phyloP scores from a whole-genome alignment of 2,888 invertebrate genomes.

The Malachius bipustulatus region DNA sequence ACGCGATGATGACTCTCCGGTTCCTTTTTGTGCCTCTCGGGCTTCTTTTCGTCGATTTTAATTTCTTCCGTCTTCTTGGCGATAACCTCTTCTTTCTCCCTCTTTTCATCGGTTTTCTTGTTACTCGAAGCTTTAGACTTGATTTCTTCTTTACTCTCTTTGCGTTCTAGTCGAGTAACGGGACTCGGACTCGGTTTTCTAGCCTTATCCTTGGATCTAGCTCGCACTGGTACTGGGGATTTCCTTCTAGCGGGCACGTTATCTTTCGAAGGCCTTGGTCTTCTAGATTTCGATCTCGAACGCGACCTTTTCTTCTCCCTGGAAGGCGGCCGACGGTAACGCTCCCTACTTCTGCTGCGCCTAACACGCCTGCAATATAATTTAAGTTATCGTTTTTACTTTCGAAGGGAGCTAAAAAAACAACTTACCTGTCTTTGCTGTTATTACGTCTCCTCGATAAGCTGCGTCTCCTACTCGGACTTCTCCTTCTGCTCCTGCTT shows the following conservation, averaged over 20 bases:
- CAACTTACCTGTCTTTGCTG: constrained; percentile 27
- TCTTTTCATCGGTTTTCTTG: constrained; percentile 24
- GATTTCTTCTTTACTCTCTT: constrained; percentile 31
- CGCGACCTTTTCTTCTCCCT: constrained; percentile 26
- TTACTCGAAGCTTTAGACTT: constrained; percentile 15
- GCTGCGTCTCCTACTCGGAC: constrained; percentile 34
- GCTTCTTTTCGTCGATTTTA: constrained; percentile 24
- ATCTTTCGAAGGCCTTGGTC: constrained; percentile 26
- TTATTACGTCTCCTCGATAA: constrained; percentile 28
- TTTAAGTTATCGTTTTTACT: constrained; percentile 1
- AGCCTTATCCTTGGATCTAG: constrained; percentile 25
- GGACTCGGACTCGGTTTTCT: constrained; percentile 34
- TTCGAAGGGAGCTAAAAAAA: neutral
- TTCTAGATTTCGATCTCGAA: constrained; percentile 30
- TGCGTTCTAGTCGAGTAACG: constrained; percentile 25
- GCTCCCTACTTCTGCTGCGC: constrained; percentile 33
- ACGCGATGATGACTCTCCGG: constrained; percentile 20
- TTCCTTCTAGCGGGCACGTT: constrained; percentile 31
- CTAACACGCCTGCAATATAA: constrained; percentile 21
- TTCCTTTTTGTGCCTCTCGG: constrained; percentile 18
- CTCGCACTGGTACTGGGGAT: constrained; percentile 32
- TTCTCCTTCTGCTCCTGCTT: constrained; percentile 30
- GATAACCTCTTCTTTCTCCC: constrained; percentile 26
- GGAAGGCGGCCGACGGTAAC: constrained; percentile 28
- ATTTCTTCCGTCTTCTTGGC: constrained; percentile 38